Evolutionary conservation across 2,888 invertebrate genomes (phyloP), one percentile per base, ranked within the genome.

Genomic region (Nephrotoma appendiculata): DNA sequence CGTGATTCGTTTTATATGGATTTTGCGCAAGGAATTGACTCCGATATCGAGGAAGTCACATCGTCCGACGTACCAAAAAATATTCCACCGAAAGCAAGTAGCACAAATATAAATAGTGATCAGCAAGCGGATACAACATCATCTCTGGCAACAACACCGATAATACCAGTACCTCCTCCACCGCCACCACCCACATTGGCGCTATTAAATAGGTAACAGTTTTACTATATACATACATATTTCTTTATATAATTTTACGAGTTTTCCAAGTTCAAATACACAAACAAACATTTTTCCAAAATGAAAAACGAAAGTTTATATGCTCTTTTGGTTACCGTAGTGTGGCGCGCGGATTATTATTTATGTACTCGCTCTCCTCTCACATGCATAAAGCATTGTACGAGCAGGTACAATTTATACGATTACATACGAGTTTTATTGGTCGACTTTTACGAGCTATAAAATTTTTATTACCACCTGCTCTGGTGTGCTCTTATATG

Each of bases 1-100:
- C 93, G 96, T 88, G 97, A 97, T 91, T 96, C 96, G 87, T 97
- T 96, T 91, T 97, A 97, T 90, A 96, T 97, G 96, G 96, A 97
- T 92, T 96, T 97, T 91, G 97, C 96, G 89, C 96, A 96, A 92
- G 97, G 97, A 87, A 97, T 97, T 90, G 97, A 97, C 92, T 96
- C 96, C 31, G 97, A 97, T 90, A 97, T 96, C 89, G 96, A 96
- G 91, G 96, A 96, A 92, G 96, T 96, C 90, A 95, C 95, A 85
- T 95, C 95, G 87, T 94, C 94, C 86, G 93, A 93, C 89, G 92
- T 92, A 87, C 93, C 94, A 85, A 43, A 43, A 42, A 84, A 84
- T 84, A 42, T 84, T 19, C 31, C 84, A 85, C 42, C 42, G 12
- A 19, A 85, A 44, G 93, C 93, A 85, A 89, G 90, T 86, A 89